Conservation (phyloP, 2,113 vertebrate species). For the Penelope pileata region DNA sequence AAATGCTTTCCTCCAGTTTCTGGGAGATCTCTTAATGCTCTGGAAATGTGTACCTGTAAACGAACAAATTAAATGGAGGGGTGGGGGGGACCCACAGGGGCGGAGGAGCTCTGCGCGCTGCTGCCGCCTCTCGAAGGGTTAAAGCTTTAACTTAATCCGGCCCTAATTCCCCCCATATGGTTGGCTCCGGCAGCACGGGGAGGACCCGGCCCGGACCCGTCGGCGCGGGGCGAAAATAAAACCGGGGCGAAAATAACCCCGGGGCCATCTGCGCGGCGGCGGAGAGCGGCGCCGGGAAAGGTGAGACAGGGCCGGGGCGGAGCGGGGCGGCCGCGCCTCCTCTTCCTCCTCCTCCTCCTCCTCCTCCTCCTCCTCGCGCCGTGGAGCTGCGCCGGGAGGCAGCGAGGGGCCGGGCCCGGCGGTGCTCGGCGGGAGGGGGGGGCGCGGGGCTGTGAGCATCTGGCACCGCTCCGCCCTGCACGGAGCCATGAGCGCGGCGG, state of each 20-base stretch:
- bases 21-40: not conserved
- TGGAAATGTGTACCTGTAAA: fast-evolving
- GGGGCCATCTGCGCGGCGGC: not conserved
- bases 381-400: not conserved
- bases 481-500: conserved; percentile 69
- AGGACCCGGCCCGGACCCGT: conserved; percentile 17
- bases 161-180: conserved; percentile 53
- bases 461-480: too few species aligned
- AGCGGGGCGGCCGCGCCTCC: not conserved
- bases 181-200: conserved; percentile 5
- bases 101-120: fast-evolving
- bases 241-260: conserved; percentile 50
- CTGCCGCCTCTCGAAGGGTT: conserved; percentile 1
- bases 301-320: fast-evolving
- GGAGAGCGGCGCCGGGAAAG: fast-evolving
- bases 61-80: not conserved
- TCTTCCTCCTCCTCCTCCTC: too few species aligned
- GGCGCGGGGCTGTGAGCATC: not conserved
- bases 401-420: too few species aligned
- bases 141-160: conserved; percentile 23
- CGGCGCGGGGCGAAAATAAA: too few species aligned
- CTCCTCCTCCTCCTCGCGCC: too few species aligned
- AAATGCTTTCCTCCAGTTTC: not conserved
- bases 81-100: not conserved
- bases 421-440: too few species aligned